Evolutionary conservation across 1,140 invertebrate species (phyloP), one percentile per base, ranked within the genome.

Genomic region (Helicoverpa zea): DNA sequence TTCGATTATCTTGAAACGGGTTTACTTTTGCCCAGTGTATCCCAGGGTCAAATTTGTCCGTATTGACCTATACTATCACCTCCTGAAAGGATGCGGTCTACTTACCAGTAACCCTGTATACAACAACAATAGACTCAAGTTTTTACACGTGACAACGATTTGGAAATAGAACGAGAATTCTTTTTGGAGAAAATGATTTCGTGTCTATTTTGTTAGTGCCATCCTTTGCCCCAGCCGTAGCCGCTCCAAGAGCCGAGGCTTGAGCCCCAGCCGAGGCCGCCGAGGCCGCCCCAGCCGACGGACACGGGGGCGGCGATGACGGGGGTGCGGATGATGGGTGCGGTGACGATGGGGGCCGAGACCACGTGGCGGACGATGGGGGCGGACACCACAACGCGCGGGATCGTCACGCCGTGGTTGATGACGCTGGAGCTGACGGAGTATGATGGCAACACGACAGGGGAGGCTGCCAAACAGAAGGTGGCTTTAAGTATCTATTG

Each of bases 351-450:
- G 1, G 88, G 86, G 9, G 83, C 30, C 0, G 23, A 72, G 10
- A 79, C 23, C 5, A 78, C 52, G 13, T 59, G 79, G 14, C 49
- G 77, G 59, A 82, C 52, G 3, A 85, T 47, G 9, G 84, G 84
- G 12, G 81, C 68, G 47, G 78, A 56, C 43, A 86, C 64, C 10
- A 63, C 51, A n/a, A 85, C 58, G 54, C 58, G 68, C 51, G 89
- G 88, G 30, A 91, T 30, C 30, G 85, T 81, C 13, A 89, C 51
- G 16, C 91, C 90, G 66, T 91, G 90, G 82, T 90, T 88, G 83
- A 91, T 79, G 68, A 88, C 61, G 80, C 84, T 89, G 18, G 88
- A 89, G 73, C 82, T 87, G 63, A 83, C 43, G 18, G 66, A 75
- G 79, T 83, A 49, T 78, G 66, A 70, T 70, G 66, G 66, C 49